phyloP scores from a whole-genome alignment of 1,140 invertebrate genomes.

The Teleogryllus occipitalis region DNA sequence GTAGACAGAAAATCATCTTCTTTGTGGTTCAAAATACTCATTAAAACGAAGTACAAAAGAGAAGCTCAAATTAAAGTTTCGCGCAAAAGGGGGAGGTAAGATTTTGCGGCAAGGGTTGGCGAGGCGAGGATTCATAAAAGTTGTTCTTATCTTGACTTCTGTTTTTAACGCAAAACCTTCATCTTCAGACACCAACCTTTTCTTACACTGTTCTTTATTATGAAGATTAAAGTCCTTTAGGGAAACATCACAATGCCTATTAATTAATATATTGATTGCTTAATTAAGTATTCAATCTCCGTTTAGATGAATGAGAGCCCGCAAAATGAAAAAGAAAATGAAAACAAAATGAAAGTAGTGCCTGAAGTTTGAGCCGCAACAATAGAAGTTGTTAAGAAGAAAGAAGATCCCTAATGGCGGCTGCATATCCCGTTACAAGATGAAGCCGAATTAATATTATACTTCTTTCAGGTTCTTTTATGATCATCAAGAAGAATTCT shows the following conservation, averaged over 20 bases:
- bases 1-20: background rate
- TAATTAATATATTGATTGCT: background rate
- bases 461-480: no score
- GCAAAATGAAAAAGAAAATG: background rate
- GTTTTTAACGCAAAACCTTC: background rate
- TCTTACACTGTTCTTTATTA: conserved; percentile 1
- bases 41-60: background rate
- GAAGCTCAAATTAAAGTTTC: conserved; percentile 1
- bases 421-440: background rate
- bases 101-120: background rate
- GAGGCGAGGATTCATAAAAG: background rate
- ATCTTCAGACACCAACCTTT: conserved; percentile 4
- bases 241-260: background rate
- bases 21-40: conserved; percentile 5
- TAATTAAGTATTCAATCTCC: conserved; percentile 5
- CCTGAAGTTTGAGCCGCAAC: background rate
- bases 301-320: background rate
- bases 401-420: background rate
- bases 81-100: background rate
- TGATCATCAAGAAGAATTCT: no score
- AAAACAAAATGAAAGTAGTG: background rate
- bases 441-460: background rate
- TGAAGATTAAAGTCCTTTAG: background rate
- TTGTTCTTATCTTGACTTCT: conserved; percentile 5
- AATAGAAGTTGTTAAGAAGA: background rate